Evolutionary conservation across 2,113 vertebrate genomes (phyloP), one percentile per base, ranked within the genome.

Genomic region (Isichthys henryi): DNA sequence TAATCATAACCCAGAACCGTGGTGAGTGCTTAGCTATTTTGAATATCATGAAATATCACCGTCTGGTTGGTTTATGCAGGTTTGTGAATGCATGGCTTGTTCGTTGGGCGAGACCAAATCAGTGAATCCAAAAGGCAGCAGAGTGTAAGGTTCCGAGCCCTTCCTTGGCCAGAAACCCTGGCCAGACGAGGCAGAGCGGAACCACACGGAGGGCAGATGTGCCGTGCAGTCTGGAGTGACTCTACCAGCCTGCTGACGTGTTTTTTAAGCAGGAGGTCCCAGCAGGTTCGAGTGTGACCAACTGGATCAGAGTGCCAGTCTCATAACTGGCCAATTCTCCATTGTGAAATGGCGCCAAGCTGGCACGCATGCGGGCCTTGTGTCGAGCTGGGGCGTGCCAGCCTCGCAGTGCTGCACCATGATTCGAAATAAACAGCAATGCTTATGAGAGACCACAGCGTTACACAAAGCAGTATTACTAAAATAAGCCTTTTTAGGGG

Each of bases 301-400:
- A 94, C 95, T 95, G 95, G 94, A 95, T 94, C 90, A 91, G 91
- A 93, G 93, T 93, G 94, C 92, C 93, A 92, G 93, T 92, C 94
- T 91, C 89, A 87, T 89, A 91, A 94, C 93, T 92, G 90, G 94
- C 94, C 94, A 94, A 94, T 89, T 91, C 93, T 90, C 88, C 91
- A 90, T 93, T 89, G 91, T 90, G 87, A 84, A 89, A 89, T 89
- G 89, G 90, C 93, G 94, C 95, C 95, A 95, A 93, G 50, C 88
- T 92, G 90, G 91, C 91, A 93, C 89, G 3, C 43, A 88, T 58
- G 88, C 88, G 23, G 50, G 49, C 49, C 49, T 53, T 53, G 50
- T 53, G 48, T 53, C n/a, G 50, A 19, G 49, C 11, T 53, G 13
- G 85, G 45, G 50, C 19, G 49, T 87, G 85, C 85, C 85, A 87